phyloP scores from a whole-genome alignment of 1,140 invertebrate genomes.

The Diabrotica virgifera region DNA sequence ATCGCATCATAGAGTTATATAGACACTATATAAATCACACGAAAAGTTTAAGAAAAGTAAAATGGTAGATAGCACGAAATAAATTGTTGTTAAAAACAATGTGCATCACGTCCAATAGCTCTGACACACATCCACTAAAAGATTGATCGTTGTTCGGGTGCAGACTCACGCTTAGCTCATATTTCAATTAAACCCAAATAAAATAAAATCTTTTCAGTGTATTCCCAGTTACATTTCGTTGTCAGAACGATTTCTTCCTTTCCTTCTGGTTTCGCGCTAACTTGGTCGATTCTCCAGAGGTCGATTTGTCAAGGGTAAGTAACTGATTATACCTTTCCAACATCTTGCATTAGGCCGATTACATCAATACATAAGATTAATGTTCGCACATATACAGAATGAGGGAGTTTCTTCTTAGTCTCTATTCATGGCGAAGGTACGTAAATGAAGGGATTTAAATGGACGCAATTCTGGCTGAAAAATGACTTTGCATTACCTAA shows the following conservation, averaged over 20 bases:
- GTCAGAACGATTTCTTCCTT: slow-evolving; percentile 2
- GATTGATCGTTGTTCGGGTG: too few species aligned
- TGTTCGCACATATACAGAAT: slow-evolving; percentile 27
- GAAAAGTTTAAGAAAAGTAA: too few species aligned
- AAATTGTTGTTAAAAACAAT: too few species aligned
- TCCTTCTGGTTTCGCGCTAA: slow-evolving; percentile 2
- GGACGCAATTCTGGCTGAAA: background rate
- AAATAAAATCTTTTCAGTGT: background rate
- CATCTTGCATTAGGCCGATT: slow-evolving; percentile 31
- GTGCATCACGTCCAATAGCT: too few species aligned
- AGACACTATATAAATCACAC: too few species aligned
- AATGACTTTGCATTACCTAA: background rate
- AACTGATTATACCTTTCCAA: slow-evolving; percentile 30
- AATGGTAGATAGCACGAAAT: too few species aligned
- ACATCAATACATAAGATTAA: slow-evolving; percentile 35
- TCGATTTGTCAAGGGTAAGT: slow-evolving; percentile 33
- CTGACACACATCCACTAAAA: too few species aligned
- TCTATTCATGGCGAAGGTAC: slow-evolving; percentile 7
- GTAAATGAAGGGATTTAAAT: background rate
- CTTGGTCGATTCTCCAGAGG: slow-evolving; percentile 16
- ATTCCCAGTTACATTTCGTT: background rate
- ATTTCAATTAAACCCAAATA: background rate
- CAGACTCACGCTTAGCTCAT: background rate
- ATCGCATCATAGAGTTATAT: too few species aligned
- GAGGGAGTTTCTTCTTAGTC: slow-evolving; percentile 24